Evolutionary conservation across 2,888 invertebrate genomes (phyloP).

Genomic region (Cancer borealis): DNA sequence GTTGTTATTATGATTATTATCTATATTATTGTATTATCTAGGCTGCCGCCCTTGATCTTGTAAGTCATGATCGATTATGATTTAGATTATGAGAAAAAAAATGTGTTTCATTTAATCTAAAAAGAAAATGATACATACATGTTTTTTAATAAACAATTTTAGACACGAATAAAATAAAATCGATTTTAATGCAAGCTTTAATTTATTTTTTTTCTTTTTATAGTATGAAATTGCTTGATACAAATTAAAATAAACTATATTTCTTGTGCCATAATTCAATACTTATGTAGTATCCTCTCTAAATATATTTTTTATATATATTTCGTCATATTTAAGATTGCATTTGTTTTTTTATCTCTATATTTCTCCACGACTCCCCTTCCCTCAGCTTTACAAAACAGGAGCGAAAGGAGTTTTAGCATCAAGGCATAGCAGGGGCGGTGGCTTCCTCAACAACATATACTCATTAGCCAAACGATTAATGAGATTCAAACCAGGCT

Average conservation of each 20-base stretch:
- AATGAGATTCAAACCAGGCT: not conserved
- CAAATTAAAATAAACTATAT: too few relatives aligned
- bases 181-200: too few relatives aligned
- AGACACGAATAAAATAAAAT: too few relatives aligned
- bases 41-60: not conserved
- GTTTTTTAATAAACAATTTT: too few relatives aligned
- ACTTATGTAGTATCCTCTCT: too few relatives aligned
- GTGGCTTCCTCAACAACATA: not conserved
- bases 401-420: not conserved
- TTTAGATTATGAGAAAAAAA: not conserved
- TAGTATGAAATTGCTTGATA: too few relatives aligned
- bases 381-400: not conserved
- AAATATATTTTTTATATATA: too few relatives aligned
- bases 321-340: too few relatives aligned
- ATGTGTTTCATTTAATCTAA: not conserved
- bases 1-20: not conserved
- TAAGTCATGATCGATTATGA: not conserved
- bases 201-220: too few relatives aligned
- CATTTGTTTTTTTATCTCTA: not conserved
- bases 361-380: not conserved
- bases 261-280: too few relatives aligned
- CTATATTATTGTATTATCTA: not conserved
- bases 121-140: not conserved
- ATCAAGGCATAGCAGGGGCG: not conserved
- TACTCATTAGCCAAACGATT: slow-evolving; percentile 34